Conservation (phyloP, 2,797 vertebrate species). For the Girardinus metallicus region DNA sequence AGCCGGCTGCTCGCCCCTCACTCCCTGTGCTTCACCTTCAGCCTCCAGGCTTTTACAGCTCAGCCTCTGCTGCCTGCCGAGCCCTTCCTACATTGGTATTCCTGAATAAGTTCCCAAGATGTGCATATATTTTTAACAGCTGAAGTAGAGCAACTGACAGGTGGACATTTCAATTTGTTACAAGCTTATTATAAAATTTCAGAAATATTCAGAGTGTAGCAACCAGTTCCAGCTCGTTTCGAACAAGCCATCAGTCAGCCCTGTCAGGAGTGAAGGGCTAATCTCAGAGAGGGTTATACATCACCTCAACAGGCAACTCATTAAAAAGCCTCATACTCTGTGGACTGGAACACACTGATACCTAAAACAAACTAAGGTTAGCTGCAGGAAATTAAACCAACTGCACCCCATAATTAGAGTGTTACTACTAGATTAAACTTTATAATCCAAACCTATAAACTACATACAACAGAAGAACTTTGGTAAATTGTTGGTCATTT, state of each 20-base stretch:
- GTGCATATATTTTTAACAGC: slow-evolving; percentile 13
- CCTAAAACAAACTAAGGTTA: neutral
- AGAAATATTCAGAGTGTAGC: slow-evolving; percentile 27
- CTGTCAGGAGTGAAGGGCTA: slow-evolving; percentile 41
- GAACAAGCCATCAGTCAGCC: slow-evolving; percentile 45
- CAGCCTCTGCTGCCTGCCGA: slow-evolving; percentile 13
- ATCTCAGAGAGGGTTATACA: slow-evolving; percentile 40
- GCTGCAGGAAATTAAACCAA: neutral
- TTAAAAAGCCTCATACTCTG: slow-evolving; percentile 15
- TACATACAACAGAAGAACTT: neutral
- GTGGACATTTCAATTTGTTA: slow-evolving; percentile 24
- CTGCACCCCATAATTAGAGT: neutral
- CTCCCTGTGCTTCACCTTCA: slow-evolving; percentile 28
- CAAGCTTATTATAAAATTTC: slow-evolving; percentile 18
- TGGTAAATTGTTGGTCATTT: neutral
- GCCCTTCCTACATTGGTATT: slow-evolving; percentile 8
- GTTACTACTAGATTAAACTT: neutral
- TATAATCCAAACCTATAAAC: neutral
- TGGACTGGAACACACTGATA: neutral
- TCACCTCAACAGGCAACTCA: slow-evolving; percentile 49
- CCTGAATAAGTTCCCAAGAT: neutral
- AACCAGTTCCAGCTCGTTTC: slow-evolving; percentile 28
- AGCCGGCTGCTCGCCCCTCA: slow-evolving; percentile 42
- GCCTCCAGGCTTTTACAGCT: slow-evolving; percentile 34
- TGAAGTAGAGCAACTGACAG: slow-evolving; percentile 25